phyloP scores from a whole-genome alignment of 2,888 invertebrate species.

The Idaea dimidiata region DNA sequence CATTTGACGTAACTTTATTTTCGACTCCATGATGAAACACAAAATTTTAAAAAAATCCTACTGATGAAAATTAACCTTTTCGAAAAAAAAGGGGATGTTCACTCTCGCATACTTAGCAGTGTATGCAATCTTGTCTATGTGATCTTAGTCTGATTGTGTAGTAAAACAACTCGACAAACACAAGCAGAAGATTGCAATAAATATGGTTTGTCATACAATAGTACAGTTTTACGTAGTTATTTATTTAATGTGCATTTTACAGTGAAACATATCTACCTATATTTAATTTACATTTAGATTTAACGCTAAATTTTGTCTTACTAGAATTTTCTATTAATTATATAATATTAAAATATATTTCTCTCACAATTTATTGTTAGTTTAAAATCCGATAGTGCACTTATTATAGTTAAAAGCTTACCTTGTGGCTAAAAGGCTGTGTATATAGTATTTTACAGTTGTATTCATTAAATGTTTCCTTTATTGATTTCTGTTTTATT shows the following conservation, averaged over 20 bases:
- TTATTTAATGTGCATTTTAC: neutral
- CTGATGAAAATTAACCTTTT: too few relatives aligned
- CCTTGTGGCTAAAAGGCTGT: constrained; percentile 27
- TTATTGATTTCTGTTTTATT: constrained; percentile 8
- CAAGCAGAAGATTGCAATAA: too few relatives aligned
- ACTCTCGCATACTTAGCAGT: too few relatives aligned
- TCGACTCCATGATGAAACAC: too few relatives aligned
- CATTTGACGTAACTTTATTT: too few relatives aligned
- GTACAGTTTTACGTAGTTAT: too few relatives aligned
- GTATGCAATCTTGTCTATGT: too few relatives aligned
- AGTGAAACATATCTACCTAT: neutral
- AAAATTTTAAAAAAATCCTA: too few relatives aligned
- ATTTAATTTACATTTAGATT: neutral
- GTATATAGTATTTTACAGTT: constrained; percentile 14
- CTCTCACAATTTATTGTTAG: constrained; percentile 33
- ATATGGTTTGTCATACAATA: too few relatives aligned
- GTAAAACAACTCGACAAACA: too few relatives aligned
- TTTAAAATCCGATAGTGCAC: constrained; percentile 65
- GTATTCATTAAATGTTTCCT: neutral
- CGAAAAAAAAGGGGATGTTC: too few relatives aligned
- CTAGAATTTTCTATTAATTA: constrained; percentile 5
- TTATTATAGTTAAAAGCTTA: constrained; percentile 50
- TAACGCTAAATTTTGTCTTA: neutral
- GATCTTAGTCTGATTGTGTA: too few relatives aligned
- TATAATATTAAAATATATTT: constrained; percentile 11